These are phyloP conservation scores for Acrocephalus scirpaceus DNA, from an alignment of 2,797 vertebrate species.

Conservation along the genomic window DNA sequence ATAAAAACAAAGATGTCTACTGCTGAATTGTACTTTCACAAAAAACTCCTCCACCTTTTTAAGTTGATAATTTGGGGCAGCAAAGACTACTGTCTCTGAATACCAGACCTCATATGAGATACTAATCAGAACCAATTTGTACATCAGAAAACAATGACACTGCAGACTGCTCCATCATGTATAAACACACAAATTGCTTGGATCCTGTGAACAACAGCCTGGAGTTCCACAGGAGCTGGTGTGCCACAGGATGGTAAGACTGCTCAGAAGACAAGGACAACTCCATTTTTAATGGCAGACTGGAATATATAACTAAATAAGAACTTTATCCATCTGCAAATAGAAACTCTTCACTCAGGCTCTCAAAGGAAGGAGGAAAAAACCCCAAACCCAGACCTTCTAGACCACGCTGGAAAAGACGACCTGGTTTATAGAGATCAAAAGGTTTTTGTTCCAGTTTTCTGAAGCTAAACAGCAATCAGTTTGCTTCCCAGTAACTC, in stretches of 20 bases:
- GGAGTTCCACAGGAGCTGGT: neutral
- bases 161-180: neutral
- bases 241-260: neutral
- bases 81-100: neutral
- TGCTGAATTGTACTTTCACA: neutral
- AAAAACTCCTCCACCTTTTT: neutral
- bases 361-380: neutral
- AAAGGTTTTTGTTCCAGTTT: neutral
- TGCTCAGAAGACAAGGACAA: neutral
- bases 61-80: neutral
- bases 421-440: neutral
- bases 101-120: neutral
- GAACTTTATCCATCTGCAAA: neutral
- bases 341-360: neutral
- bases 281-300: neutral
- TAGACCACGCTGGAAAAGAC: neutral
- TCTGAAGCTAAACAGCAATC: slow-evolving; percentile 8
- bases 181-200: neutral
- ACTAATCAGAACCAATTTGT: neutral
- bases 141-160: neutral
- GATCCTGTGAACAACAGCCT: neutral
- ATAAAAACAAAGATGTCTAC: neutral
- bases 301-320: neutral
- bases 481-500: neutral
- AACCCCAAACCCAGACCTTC: neutral